Base-by-base conservation (phyloP, 2,113 vertebrate genomes). In the Monarcha castaneiventris region DNA sequence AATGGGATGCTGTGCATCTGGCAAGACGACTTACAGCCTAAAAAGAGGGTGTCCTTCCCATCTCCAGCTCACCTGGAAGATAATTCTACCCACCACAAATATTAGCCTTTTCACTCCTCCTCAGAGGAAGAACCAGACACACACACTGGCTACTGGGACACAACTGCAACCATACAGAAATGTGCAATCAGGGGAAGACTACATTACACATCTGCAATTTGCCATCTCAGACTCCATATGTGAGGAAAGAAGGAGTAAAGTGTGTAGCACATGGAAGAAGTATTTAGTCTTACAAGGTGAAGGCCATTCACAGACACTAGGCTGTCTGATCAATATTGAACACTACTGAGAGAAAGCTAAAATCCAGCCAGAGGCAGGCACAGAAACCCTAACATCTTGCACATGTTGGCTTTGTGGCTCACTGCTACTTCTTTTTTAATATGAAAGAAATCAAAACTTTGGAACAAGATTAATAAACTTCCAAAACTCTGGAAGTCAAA, bases 161-260 rank as follows among this genome's bases (percentile, higher is more conserved):
- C 16, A 82, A 49, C 32, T 32, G 13, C 44, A 76, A 79, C 44
- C 35, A 9, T 4, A 5, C 0, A 69, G 46, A 9, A 64, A 64
- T 30, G n/a, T 0, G 1, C 0, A 1, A 11, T 8, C 33, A 49
- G 64, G 8, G 2, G 51, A 89, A 33, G 9, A 14, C 26, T 72
- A 19, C 5, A 27, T 35, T 12, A 35, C 0, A 1, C 10, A 52
- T 16, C 51, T 58, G n/a, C n/a, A 39, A 18, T 67, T 58, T 78
- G 46, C 27, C 30, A 52, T 64, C 55, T 35, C 80, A 67, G 30
- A 51, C 18, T n/a, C 22, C 32, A 7, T 9, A 39, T 3, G 11
- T 7, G 41, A 32, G 25, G 48, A 43, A 67, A 56, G 23, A 23
- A 77, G 52, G 37, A 80, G 7, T 37, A 30, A 80, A 78, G 22